Evolutionary conservation across 2,797 vertebrate genomes (phyloP), one percentile per base, ranked within the genome.

Genomic region (Triplophysa yarkandensis): DNA sequence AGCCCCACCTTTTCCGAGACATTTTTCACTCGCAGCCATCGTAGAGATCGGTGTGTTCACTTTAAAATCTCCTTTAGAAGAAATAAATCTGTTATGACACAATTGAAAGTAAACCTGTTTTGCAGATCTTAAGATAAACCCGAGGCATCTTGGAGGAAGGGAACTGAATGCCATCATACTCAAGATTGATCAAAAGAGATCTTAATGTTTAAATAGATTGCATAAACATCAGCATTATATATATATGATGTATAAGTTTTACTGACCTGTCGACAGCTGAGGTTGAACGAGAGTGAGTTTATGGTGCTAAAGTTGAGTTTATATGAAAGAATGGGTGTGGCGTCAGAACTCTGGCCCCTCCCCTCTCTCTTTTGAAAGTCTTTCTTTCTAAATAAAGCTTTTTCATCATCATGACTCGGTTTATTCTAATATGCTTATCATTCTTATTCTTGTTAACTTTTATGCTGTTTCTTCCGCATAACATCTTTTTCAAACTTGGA

Each of bases 1-100:
- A 2, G 8, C n/a, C 50, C 84, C 87, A 92, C 91, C 90, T 88
- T 90, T 89, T n/a, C 77, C 73, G 23, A 84, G 79, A 61, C 73
- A 76, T 82, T 89, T 91, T 30, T 87, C 77, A 61, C 84, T 80
- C 10, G 84, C 57, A 68, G 77, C 43, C 82, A 83, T 83, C 36
- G 4, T 60, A 4, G 28, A 11, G 1, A 16, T 50, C 16, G 8
- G 41, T 30, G 6, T 2, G 67, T 17, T 69, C 7, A 9, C 67
- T 69, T 46, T 3, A 70, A 32, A 41, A 61, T 21, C 50, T 65
- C 43, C 4, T 5, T 17, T 52, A 16, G 32, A 8, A 5, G 63
- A 68, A 58, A 44, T 3, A 44, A 17, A 30, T 7, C 1, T 57
- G 16, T 39, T 23, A 43, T 5, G 1, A 30, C 10, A 60, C 6